phyloP scores from a whole-genome alignment of 2,888 invertebrate species.

The Linyphia triangularis region DNA sequence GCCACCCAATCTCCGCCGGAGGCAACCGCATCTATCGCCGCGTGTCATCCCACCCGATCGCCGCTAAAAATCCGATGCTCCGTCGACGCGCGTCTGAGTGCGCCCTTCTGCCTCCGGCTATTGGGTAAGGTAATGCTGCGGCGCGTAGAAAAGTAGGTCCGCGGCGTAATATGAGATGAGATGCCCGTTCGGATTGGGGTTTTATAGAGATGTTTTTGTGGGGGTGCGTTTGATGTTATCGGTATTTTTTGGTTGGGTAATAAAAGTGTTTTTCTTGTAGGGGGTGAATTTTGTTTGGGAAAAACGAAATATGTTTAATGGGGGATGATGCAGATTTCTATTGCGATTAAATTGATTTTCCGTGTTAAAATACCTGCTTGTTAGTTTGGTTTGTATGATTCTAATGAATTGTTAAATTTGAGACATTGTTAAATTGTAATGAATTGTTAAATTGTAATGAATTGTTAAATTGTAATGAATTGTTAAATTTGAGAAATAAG shows the following conservation, averaged over 20 bases:
- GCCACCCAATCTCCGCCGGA: conserved; percentile 48
- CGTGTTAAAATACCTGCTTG: too few species aligned
- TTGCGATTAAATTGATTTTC: too few species aligned
- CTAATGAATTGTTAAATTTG: too few species aligned
- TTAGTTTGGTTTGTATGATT: too few species aligned
- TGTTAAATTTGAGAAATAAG: too few species aligned
- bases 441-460: too few species aligned
- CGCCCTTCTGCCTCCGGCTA: conserved; percentile 37
- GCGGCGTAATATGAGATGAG: conserved; percentile 26
- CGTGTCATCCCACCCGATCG: conserved; percentile 39
- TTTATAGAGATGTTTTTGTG: conserved; percentile 31
- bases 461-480: too few species aligned
- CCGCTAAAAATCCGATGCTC: conserved; percentile 2
- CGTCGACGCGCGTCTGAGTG: neutral
- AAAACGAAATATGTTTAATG: too few species aligned
- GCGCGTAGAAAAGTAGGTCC: conserved; percentile 45
- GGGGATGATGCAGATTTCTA: too few species aligned
- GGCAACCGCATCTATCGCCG: conserved; percentile 24
- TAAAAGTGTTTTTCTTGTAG: neutral
- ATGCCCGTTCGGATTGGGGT: conserved; percentile 29
- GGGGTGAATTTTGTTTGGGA: neutral
- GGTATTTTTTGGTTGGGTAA: neutral
- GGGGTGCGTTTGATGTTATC: neutral
- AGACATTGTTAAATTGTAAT: too few species aligned
- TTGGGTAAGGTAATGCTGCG: conserved; percentile 28